These are phyloP conservation scores for Philereme transversata DNA, from an alignment of 2,888 invertebrate species.

Conservation along the genomic window DNA sequence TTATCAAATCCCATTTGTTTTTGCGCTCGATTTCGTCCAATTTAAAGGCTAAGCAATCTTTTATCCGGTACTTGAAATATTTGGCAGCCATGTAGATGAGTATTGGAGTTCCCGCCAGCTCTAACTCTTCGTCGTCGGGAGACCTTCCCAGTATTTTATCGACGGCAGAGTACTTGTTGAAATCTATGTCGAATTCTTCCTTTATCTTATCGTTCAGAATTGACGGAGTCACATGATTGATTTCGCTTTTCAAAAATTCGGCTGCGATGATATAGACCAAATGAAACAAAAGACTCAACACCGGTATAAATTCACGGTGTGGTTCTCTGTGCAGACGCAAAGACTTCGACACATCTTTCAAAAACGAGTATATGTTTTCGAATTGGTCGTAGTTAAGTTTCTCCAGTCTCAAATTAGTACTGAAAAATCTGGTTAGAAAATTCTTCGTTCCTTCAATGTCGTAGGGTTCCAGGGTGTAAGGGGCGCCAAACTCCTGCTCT, in stretches of 20 bases:
- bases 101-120: constrained; percentile 50
- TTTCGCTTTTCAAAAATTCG: constrained; percentile 45
- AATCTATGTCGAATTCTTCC: constrained; percentile 39
- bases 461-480: constrained; percentile 43
- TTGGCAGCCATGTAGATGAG: constrained; percentile 51
- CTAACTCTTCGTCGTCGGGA: constrained; percentile 38
- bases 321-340: constrained; percentile 22
- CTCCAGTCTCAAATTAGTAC: constrained; percentile 47
- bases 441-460: constrained; percentile 39
- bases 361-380: constrained; percentile 43
- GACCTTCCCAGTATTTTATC: constrained; percentile 41
- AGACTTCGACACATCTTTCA: constrained; percentile 39
- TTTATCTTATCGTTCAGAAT: constrained; percentile 42
- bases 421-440: constrained; percentile 46
- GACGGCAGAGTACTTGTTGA: constrained; percentile 37
- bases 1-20: constrained; percentile 41
- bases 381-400: constrained; percentile 48
- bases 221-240: constrained; percentile 40
- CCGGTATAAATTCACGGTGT: constrained; percentile 38
- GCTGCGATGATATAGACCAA: constrained; percentile 42
- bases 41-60: constrained; percentile 41
- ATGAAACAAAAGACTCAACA: constrained; percentile 47
- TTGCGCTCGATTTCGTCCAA: constrained; percentile 35
- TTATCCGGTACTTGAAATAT: constrained; percentile 46
- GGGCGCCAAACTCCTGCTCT: constrained; percentile 38